Evolutionary conservation across 2,797 vertebrate genomes (phyloP).

Genomic region (Mus minutoides): DNA sequence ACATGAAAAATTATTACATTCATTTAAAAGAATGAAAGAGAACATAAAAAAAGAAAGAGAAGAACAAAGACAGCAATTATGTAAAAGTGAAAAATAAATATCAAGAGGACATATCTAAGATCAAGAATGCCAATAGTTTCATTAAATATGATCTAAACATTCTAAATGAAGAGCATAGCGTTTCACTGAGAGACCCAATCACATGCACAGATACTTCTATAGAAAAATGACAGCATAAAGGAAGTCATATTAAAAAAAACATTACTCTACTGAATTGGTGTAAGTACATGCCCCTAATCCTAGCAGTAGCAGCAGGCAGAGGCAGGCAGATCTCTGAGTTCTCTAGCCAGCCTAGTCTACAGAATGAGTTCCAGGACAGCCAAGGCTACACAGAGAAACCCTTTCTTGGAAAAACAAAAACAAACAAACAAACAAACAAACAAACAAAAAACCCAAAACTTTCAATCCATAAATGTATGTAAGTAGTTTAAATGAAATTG

Average conservation of each 20-base stretch:
- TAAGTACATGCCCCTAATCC: background rate
- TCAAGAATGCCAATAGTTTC: background rate
- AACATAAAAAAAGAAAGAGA: background rate
- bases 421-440: too few species aligned
- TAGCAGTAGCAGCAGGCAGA: background rate
- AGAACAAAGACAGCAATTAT: background rate
- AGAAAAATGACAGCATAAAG: background rate
- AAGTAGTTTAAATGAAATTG: background rate
- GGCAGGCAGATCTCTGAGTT: background rate
- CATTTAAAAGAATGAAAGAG: background rate
- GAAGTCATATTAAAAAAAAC: background rate
- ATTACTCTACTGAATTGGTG: background rate
- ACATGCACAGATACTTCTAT: background rate
- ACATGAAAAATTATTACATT: background rate
- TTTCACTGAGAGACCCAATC: background rate
- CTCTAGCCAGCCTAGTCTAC: background rate
- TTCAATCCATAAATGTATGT: background rate
- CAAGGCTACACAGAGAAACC: background rate
- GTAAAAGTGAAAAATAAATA: background rate
- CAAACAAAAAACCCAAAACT: background rate
- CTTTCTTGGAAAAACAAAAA: too few species aligned
- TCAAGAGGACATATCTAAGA: background rate
- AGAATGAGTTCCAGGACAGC: background rate
- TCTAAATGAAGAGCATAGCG: background rate
- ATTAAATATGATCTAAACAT: constrained; percentile 16